Conservation (phyloP, 1,140 invertebrate genomes). For the Papilio helenus region DNA sequence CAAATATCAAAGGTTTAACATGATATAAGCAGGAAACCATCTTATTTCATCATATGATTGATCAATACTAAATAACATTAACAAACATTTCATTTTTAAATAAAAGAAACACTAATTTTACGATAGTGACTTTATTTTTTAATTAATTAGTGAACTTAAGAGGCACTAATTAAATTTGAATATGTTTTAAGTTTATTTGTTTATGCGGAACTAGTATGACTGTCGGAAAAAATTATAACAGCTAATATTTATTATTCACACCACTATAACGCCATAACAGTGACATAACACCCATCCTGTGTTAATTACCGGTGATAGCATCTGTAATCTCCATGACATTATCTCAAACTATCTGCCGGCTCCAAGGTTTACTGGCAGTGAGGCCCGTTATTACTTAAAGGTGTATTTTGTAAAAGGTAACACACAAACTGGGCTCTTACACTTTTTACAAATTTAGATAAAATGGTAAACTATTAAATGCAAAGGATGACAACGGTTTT, state of each 20-base stretch:
- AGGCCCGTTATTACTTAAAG: not conserved
- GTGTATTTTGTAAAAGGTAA: conserved; percentile 7
- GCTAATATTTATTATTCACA: conserved; percentile 10
- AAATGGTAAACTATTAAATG: not conserved
- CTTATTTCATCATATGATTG: not conserved
- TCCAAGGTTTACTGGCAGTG: conserved; percentile 14
- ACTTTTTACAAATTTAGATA: not conserved
- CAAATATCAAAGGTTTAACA: no score
- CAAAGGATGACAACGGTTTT: not conserved
- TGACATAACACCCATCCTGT: not conserved
- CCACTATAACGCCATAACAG: not conserved
- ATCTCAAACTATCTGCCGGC: conserved; percentile 27
- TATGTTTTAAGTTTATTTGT: not conserved
- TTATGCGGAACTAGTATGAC: not conserved
- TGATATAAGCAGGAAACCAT: not conserved
- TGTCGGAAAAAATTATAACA: not conserved
- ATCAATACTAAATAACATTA: no score
- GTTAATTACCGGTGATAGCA: conserved; percentile 17
- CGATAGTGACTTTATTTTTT: not conserved
- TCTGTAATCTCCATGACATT: conserved; percentile 32
- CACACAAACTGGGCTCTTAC: not conserved
- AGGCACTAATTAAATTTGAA: not conserved
- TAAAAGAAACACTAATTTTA: not conserved
- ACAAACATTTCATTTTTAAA: not conserved
- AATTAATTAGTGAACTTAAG: not conserved